Evolutionary conservation across 23 tunicate genomes (phyloP), one percentile per base, ranked within the genome.

Genomic region (Trididemnum clinides): DNA sequence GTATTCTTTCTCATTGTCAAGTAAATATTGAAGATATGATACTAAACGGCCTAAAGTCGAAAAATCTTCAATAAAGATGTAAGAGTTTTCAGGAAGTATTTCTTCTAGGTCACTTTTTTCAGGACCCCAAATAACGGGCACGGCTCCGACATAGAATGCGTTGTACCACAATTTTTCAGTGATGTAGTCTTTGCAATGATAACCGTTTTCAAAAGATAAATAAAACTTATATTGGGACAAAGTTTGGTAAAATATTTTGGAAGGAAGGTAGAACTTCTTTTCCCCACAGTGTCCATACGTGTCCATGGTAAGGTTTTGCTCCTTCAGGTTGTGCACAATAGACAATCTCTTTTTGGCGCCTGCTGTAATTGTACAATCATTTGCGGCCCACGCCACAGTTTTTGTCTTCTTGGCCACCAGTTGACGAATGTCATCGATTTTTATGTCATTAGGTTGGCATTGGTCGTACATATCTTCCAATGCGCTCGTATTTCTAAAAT

Each of bases 141-240:
- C 80, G 26, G 80, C n/a, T 0, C 50, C 77, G 0, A 21, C 12
- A 25, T 63, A 33, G 7, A 81, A 64, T 28, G 74, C 80, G 38
- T 81, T 81, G 39, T 31, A 63, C 77, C 76, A 80, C 15, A 81
- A 28, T 44, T 81, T 81, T 64, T 81, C 85, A 18, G 85, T 0
- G 0, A 81, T 27, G 38, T 81, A 81, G 18, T 64, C 39, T 0
- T 1, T 81, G 27, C 85, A 81, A 30, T 64, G 80, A 33, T 23
- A 81, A 0, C 64, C n/a, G 54, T 84, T 84, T 77, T 84, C 88
- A 50, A 77, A 84, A 0, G 88, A 85, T 23, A 84, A 58, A 54
- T 84, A 84, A 77, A 84, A 84, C 84, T 84, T 84, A 29, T 77
- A 77, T 44, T 44, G 39, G 18, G 77, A 71, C 7, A 71, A 22